Base-by-base conservation (phyloP, 2,797 vertebrate genomes). In the Tinamus major region DNA sequence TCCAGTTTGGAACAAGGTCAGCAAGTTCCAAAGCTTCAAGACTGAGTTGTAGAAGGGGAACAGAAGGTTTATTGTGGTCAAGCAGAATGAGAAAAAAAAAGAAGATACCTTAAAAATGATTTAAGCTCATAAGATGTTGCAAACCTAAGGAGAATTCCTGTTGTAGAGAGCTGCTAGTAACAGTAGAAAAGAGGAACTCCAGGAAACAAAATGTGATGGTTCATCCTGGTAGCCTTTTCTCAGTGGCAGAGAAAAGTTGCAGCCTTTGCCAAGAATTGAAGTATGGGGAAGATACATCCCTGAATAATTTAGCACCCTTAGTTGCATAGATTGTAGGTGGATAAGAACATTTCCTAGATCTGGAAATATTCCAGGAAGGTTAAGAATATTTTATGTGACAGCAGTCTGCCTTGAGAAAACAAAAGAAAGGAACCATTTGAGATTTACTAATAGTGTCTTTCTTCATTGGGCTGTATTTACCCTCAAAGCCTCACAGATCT, bases 261-360 rank as follows among this genome's bases (percentile, higher is more conserved):
- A 88, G 61, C 10, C 35, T 91, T 85, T 85, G 42, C 67, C n/a
- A 76, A 49, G 67, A 63, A 84, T 81, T 81, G 74, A 91, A 44
- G 62, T 51, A n/a, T 51, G 46, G 64, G 79, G 27, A 82, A 59
- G 53, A 67, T 49, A 31, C 37, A 79, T 88, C 78, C 46, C n/a
- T 81, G 67, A 89, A 86, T 92, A 81, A 76, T 86, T 93, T 85
- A 87, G 13, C 33, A 85, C 7, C 35, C 93, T 86, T 88, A 85
- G 65, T 71, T 9, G 5, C 48, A 39, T 59, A 65, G 35, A 61
- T 86, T 90, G 21, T 7, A 4, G 35, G 41, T 55, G 9, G 39
- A 65, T 65, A 39, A 37, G 62, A 65, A 44, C 1, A 9, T 63
- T 92, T 85, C 31, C 42, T 92, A 72, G 21, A 77, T 26, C 35